phyloP scores from a whole-genome alignment of 2,797 vertebrate genomes.

The Loriculus beryllinus region DNA sequence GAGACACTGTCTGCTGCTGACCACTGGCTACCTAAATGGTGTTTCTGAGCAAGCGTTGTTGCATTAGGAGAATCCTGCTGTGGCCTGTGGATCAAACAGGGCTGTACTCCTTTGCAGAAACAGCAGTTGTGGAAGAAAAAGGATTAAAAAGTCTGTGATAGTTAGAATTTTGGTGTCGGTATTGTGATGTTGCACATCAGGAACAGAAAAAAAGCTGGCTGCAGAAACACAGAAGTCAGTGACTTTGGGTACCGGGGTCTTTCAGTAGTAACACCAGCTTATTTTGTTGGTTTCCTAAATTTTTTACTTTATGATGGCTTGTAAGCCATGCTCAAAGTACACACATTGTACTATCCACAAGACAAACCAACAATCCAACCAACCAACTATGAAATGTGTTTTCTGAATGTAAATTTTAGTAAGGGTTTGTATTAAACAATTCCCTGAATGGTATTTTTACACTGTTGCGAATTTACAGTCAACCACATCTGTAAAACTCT shows the following conservation, averaged over 20 bases:
- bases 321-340: background rate
- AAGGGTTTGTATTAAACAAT: background rate
- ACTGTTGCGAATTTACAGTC: background rate
- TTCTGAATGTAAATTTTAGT: background rate
- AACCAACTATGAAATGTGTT: background rate
- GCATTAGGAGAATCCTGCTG: background rate
- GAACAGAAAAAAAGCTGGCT: background rate
- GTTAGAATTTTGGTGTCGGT: background rate
- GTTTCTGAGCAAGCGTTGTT: background rate
- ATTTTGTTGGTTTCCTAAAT: background rate
- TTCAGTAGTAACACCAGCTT: background rate
- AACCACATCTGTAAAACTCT: background rate
- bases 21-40: accelerated
- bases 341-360: accelerated
- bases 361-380: background rate
- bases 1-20: no score
- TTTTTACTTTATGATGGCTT: background rate
- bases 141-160: background rate
- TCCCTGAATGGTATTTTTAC: background rate
- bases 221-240: background rate
- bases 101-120: background rate
- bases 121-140: background rate
- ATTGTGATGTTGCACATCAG: background rate
- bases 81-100: background rate
- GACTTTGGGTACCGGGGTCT: background rate